Evolutionary conservation across 2,113 vertebrate species (phyloP).

Genomic region (Poecilia latipinna): DNA sequence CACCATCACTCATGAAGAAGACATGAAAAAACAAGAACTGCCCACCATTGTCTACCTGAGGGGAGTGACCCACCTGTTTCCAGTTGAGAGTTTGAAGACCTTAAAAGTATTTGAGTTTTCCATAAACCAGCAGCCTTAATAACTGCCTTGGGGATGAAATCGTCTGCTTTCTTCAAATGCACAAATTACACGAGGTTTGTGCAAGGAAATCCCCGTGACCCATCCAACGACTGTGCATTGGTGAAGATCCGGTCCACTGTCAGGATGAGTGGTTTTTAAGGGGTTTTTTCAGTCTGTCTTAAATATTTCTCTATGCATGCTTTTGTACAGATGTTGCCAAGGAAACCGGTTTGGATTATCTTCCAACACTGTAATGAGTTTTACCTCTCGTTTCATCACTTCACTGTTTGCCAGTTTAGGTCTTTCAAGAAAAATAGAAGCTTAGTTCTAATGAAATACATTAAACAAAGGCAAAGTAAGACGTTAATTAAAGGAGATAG

Average conservation of each 20-base stretch:
- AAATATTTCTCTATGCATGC: background rate
- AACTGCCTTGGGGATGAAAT: background rate
- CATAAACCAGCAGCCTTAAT: background rate
- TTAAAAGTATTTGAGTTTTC: too few relatives aligned
- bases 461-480: constrained; percentile 14
- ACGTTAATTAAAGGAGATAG: constrained; percentile 17
- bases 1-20: background rate
- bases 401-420: constrained; percentile 14
- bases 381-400: constrained; percentile 36
- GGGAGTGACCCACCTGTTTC: background rate
- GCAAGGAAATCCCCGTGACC: background rate
- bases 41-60: background rate
- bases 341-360: constrained; percentile 26
- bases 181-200: background rate
- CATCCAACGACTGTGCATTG: too few relatives aligned
- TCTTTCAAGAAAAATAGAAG: constrained; percentile 15
- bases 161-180: background rate
- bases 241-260: too few relatives aligned
- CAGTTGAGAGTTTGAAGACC: background rate
- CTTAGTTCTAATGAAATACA: constrained; percentile 5
- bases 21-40: background rate
- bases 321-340: background rate
- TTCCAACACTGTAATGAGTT: constrained; percentile 17
- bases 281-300: background rate
- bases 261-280: background rate